Evolutionary conservation across 2,888 invertebrate species (phyloP).

Genomic region (Chrysolina oricalcia): DNA sequence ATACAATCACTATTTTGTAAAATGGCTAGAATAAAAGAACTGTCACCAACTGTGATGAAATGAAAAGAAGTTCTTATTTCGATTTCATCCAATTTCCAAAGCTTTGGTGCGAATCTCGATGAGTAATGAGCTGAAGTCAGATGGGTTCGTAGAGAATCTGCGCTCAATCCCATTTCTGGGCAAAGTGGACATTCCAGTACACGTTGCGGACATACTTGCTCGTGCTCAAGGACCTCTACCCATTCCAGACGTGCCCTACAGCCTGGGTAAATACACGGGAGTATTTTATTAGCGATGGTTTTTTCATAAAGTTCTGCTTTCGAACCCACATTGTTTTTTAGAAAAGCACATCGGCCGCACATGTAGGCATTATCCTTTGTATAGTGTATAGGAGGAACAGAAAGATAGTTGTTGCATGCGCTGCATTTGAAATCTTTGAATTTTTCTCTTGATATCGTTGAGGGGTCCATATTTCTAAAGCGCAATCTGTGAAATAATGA

Average conservation of each 20-base stretch:
- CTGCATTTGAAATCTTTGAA: background rate
- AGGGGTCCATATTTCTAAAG: background rate
- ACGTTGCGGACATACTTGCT: background rate
- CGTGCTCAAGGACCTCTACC: background rate
- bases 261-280: background rate
- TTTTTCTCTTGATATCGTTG: background rate
- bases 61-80: background rate
- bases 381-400: constrained; percentile 18
- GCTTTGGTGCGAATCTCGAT: background rate
- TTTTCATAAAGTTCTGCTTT: constrained; percentile 12
- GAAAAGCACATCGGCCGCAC: constrained; percentile 10
- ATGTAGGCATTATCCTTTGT: background rate
- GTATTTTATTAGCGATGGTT: background rate
- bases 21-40: background rate
- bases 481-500: no score
- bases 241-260: background rate
- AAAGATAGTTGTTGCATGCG: background rate
- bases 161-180: background rate
- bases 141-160: background rate
- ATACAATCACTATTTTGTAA: constrained; percentile 8
- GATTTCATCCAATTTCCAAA: constrained; percentile 17
- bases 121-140: background rate
- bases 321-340: background rate
- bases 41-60: background rate
- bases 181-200: constrained; percentile 13